Conservation (phyloP, 2,113 vertebrate genomes). For the Herpetotheres cachinnans region DNA sequence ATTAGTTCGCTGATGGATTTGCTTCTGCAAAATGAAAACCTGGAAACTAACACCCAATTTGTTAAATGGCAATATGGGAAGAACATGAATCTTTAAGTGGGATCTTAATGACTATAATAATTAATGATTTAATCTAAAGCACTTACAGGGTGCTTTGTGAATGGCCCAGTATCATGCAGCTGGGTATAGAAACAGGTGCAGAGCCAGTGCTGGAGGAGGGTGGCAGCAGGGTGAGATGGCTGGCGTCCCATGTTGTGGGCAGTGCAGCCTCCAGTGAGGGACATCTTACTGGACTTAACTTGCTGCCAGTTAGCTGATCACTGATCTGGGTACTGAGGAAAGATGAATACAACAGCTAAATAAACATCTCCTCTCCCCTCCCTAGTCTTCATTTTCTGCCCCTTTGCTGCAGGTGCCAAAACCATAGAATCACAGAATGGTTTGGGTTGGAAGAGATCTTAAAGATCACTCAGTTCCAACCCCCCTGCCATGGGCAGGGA, state of each 20-base stretch:
- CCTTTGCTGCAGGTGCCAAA: background rate
- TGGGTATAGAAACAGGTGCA: background rate
- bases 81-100: background rate
- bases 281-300: background rate
- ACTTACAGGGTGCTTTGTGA: background rate
- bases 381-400: background rate
- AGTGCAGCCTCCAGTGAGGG: background rate
- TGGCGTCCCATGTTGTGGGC: rapidly evolving
- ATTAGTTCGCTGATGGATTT: background rate
- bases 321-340: background rate
- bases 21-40: background rate
- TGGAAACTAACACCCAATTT: background rate
- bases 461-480: too few species aligned
- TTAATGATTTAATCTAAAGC: background rate
- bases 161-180: background rate
- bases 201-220: background rate
- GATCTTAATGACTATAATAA: background rate
- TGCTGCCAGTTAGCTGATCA: background rate
- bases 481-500: too few species aligned
- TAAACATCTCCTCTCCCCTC: background rate
- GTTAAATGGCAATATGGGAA: background rate
- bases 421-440: too few species aligned
- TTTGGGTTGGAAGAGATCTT: too few species aligned
- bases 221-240: background rate
- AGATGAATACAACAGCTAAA: background rate